phyloP scores from a whole-genome alignment of 2,888 invertebrate species.

The Limnephilus lunatus region DNA sequence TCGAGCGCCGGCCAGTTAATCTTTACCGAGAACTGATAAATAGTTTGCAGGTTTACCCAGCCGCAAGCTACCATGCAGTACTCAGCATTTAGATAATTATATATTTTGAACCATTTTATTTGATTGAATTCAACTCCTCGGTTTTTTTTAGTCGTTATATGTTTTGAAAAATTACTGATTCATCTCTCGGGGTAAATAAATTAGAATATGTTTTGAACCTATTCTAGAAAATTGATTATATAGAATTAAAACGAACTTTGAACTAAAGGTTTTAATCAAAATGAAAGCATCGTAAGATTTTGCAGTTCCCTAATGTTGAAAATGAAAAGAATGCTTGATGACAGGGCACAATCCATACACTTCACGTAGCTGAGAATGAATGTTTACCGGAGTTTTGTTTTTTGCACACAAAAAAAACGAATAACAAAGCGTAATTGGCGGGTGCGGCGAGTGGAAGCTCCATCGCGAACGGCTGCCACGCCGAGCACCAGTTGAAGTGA shows the following conservation, averaged over 20 bases:
- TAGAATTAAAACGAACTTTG: not conserved
- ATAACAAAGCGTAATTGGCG: too few species aligned
- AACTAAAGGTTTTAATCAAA: not conserved
- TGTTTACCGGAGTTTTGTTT: too few species aligned
- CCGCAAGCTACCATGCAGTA: not conserved
- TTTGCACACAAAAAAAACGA: too few species aligned
- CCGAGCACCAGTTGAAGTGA: not conserved
- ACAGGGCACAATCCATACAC: not conserved
- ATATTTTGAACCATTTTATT: not conserved
- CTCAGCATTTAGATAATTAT: not conserved
- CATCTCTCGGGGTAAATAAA: too few species aligned
- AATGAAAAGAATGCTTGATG: not conserved
- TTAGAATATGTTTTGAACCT: too few species aligned
- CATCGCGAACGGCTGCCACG: too few species aligned
- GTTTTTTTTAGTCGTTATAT: not conserved
- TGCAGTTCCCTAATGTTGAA: not conserved
- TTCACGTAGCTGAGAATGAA: too few species aligned
- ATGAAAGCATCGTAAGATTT: not conserved
- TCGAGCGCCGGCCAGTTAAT: not conserved
- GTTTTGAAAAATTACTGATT: too few species aligned
- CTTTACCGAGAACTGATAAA: not conserved
- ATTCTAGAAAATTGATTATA: too few species aligned
- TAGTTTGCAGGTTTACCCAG: not conserved
- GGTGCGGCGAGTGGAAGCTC: too few species aligned
- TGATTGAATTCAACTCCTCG: not conserved